Conservation (phyloP, 1,140 invertebrate species). For the Dufourea novaeangliae region DNA sequence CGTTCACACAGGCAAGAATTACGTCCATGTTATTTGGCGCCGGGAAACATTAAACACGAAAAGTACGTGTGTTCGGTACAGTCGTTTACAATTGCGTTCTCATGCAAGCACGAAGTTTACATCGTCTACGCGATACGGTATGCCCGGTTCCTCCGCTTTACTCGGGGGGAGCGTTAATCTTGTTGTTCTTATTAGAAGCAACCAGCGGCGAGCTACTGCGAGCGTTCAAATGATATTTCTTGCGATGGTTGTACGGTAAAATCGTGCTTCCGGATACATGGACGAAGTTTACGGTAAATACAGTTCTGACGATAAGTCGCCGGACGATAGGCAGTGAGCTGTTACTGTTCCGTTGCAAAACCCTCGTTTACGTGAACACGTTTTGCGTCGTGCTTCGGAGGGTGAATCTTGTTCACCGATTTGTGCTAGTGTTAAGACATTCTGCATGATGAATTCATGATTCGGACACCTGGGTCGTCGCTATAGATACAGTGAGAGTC, state of each 20-base stretch:
- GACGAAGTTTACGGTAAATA: conserved; percentile 4
- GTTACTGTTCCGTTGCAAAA: conserved; percentile 24
- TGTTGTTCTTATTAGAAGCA: conserved; percentile 4
- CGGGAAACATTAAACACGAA: neutral
- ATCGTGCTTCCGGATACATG: neutral
- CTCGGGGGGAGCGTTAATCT: conserved; percentile 12
- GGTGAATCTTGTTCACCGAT: neutral
- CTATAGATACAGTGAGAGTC: too few species aligned
- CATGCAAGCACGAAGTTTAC: neutral
- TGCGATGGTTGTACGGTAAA: neutral
- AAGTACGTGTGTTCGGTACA: neutral
- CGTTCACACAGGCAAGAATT: too few species aligned
- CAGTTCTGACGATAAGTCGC: conserved; percentile 15
- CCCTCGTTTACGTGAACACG: neutral
- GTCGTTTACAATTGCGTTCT: neutral
- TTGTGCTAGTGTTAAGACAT: too few species aligned
- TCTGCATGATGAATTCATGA: too few species aligned
- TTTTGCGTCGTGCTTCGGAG: conserved; percentile 4
- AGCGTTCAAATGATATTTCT: conserved; percentile 7
- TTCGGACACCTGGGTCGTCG: too few species aligned
- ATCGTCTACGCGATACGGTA: neutral
- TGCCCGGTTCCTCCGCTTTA: neutral
- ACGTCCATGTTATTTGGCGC: too few species aligned
- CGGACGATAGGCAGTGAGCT: neutral
- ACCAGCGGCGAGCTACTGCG: neutral